These are phyloP conservation scores for Drosophila ambigua DNA, from an alignment of 1,140 invertebrate genomes.

Conservation along the genomic window DNA sequence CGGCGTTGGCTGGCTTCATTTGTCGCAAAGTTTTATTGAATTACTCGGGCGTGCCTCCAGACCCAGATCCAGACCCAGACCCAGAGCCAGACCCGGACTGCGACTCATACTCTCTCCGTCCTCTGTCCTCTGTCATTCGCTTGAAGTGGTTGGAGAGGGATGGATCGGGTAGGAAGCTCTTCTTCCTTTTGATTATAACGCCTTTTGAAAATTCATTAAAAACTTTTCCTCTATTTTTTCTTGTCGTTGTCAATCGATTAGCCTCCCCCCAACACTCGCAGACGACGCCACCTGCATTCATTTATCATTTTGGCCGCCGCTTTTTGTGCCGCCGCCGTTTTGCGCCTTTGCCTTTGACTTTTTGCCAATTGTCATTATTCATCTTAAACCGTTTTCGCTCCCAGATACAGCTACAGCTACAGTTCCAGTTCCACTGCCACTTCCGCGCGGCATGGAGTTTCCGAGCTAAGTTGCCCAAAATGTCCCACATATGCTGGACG, in stretches of 20 bases:
- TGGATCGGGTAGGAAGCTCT: conserved; percentile 23
- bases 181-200: conserved; percentile 72
- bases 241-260: conserved; percentile 60
- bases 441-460: conserved; percentile 8
- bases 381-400: conserved; percentile 73
- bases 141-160: conserved; percentile 25
- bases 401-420: conserved; percentile 12
- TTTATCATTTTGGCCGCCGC: conserved; percentile 68
- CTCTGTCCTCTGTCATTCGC: conserved; percentile 38
- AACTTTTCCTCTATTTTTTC: conserved; percentile 58
- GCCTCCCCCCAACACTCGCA: conserved; percentile 13
- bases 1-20: conserved; percentile 64
- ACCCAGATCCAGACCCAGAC: no score
- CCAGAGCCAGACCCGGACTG: no score
- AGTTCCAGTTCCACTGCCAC: conserved; percentile 3
- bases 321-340: conserved; percentile 61
- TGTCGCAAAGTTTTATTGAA: conserved; percentile 82
- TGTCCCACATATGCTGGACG: conserved; percentile 76
- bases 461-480: conserved; percentile 53
- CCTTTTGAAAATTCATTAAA: conserved; percentile 81
- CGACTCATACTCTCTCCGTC: no score
- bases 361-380: conserved; percentile 81
- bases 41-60: conserved; percentile 73
- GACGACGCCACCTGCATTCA: conserved; percentile 71
- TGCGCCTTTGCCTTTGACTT: conserved; percentile 81